Base-by-base conservation (phyloP, 1,140 invertebrate species). In the Megathymus violae region DNA sequence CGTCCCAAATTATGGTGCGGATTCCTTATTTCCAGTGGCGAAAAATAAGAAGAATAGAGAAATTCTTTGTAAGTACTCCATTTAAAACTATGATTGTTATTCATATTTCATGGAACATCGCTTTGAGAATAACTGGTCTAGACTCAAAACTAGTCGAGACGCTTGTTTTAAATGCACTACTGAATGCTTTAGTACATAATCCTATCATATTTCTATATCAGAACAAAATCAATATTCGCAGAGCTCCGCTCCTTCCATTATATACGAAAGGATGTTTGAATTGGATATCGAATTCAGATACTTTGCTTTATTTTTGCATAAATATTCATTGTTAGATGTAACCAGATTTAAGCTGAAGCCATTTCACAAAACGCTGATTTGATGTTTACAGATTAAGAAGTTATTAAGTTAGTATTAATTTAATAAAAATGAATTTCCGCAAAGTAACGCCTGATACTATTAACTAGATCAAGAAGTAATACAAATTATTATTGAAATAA, bases 111-210 rank as follows among this genome's bases (percentile, higher is more conserved):
- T n/a, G n/a, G n/a, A n/a, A n/a, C n/a, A 38, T 19, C 41, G 14
- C 41, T 54, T 54, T 54, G 51, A 41, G 51, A 54, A 54, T 7
- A 36, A n/a, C 38, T 27, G 51, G 17, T n/a, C 50, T 52, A 83
- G 82, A 84, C 79, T 76, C 67, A 60, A 52, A 72, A 78, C 72
- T 77, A 73, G 72, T 69, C 71, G 71, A 78, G 74, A 79, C 74
- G 67, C 65, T 76, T 70, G 63, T 70, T 72, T 71, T 63, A 69
- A 71, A 67, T 70, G 56, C 64, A 38, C 50, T 5, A 66, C 27
- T 72, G 60, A 69, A 68, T 58, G 64, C 47, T 60, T 54, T 72
- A 62, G 40, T 63, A 69, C 54, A 69, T 73, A 75, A 76, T 74
- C 60, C 64, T 66, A 71, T 75, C 62, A 62, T 65, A 72, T 69